Evolutionary conservation across 2,888 invertebrate species (phyloP).

Genomic region (Eretmocerus hayati): DNA sequence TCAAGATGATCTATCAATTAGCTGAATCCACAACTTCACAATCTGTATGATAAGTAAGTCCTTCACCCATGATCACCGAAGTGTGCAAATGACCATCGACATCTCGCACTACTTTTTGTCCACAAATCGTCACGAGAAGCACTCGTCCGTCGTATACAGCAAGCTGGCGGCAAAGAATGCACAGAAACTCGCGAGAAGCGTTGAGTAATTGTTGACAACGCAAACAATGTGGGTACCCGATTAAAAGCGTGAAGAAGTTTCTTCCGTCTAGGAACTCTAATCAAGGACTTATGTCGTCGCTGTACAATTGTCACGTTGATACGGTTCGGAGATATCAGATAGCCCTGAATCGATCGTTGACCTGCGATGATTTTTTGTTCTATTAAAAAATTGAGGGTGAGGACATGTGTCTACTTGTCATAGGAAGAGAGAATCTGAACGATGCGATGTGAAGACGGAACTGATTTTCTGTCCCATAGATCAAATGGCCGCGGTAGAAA

Average conservation of each 20-base stretch:
- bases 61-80: too few species aligned
- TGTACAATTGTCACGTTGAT: too few species aligned
- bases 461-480: constrained; percentile 4
- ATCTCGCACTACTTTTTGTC: too few species aligned
- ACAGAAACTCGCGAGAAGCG: background rate
- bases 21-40: too few species aligned
- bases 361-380: constrained; percentile 29
- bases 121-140: too few species aligned
- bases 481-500: too few species aligned
- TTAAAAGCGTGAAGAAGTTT: constrained; percentile 28
- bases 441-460: constrained; percentile 1
- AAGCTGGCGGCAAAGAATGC: too few species aligned
- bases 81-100: too few species aligned
- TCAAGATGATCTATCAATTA: too few species aligned
- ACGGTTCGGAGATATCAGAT: too few species aligned
- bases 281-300: constrained; percentile 32
- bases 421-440: constrained; percentile 12
- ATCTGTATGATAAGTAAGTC: too few species aligned
- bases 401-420: constrained; percentile 27
- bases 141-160: too few species aligned
- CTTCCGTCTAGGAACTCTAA: constrained; percentile 20
- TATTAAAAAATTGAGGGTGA: constrained; percentile 44
- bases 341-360: constrained; percentile 33
- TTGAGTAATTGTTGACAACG: constrained; percentile 8
- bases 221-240: constrained; percentile 10